phyloP scores from a whole-genome alignment of 2,113 vertebrate genomes.

The Perognathus longimembris region DNA sequence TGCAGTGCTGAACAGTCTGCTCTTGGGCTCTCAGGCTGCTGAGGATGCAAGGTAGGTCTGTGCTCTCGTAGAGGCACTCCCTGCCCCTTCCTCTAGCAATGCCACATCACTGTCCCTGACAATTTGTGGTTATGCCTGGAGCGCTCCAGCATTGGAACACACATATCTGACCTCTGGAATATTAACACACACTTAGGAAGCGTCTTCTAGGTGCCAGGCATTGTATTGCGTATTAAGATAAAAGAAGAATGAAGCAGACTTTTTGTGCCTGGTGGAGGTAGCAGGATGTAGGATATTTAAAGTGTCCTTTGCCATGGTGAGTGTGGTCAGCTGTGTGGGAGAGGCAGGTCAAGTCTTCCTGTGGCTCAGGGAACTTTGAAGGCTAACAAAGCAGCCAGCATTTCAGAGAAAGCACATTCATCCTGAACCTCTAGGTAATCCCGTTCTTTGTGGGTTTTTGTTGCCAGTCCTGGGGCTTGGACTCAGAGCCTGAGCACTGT shows the following conservation, averaged over 20 bases:
- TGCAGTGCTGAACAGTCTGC: neutral
- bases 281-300: neutral
- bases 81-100: neutral
- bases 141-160: neutral
- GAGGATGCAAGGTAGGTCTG: neutral
- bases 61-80: neutral
- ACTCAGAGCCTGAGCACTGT: too few relatives aligned
- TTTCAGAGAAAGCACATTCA: neutral
- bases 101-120: neutral
- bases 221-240: neutral
- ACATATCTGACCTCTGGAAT: neutral
- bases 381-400: neutral
- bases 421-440: neutral
- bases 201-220: neutral
- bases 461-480: too few relatives aligned
- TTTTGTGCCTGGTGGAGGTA: neutral
- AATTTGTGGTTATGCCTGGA: neutral
- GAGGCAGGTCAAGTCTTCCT: neutral
- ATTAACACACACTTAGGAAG: neutral
- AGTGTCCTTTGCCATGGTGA: neutral
- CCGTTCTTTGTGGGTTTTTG: too few relatives aligned
- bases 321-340: neutral
- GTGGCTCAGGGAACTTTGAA: neutral
- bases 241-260: neutral
- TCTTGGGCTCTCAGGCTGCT: neutral